Conservation (phyloP, 2,113 vertebrate species). For the Hippocampus zosterae region DNA sequence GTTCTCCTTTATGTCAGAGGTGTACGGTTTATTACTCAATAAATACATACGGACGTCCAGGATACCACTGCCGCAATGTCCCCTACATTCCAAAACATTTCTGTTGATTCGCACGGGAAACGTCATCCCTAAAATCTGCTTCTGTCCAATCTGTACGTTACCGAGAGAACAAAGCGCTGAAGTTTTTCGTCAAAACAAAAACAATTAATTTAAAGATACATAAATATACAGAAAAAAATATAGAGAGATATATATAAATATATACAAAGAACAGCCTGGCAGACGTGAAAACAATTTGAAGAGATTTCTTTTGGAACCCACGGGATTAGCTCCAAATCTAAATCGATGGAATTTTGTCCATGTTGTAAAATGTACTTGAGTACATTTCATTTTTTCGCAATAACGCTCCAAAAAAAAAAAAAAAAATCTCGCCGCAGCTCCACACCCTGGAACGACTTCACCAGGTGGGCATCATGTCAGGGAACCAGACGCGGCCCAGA, state of each 20-base stretch:
- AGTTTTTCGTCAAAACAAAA: conserved; percentile 8
- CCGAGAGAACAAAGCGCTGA: conserved; percentile 27
- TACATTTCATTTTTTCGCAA: neutral
- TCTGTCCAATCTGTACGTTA: conserved; percentile 9
- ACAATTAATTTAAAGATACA: conserved; percentile 8
- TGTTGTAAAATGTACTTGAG: neutral
- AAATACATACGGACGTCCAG: neutral
- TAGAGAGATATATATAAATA: neutral
- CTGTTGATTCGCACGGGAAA: neutral
- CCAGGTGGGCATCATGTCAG: conserved; percentile 99
- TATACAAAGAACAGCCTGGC: neutral
- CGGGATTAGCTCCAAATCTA: neutral
- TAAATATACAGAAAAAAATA: conserved; percentile 35
- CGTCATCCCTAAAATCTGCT: neutral
- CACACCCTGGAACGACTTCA: conserved; percentile 49
- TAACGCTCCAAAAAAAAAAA: neutral
- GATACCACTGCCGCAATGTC: neutral
- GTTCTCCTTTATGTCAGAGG: neutral
- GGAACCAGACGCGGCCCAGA: conserved; percentile 94
- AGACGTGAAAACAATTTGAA: conserved; percentile 10
- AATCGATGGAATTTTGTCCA: conserved; percentile 6
- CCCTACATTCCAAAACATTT: conserved; percentile 4
- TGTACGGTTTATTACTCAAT: neutral
- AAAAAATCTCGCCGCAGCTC: neutral
- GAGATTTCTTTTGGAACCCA: neutral